Base-by-base conservation (phyloP, 2,888 invertebrate genomes). In the Leptopilina myrica region DNA sequence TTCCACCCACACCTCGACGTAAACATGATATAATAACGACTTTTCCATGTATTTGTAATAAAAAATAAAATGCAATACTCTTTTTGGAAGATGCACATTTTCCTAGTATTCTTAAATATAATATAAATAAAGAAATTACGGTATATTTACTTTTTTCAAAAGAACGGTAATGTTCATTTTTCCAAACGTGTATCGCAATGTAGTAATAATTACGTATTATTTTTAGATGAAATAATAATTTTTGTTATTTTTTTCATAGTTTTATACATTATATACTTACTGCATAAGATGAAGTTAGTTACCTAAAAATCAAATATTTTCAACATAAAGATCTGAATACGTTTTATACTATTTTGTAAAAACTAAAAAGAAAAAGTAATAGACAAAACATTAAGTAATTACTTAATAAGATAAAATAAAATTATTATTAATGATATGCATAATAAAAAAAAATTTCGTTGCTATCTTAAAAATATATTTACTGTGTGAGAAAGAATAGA, bases 271-370 rank as follows among this genome's bases (percentile, higher is more conserved):
- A 6, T 5, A 56, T 59, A 43, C 33, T 33, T 33, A 43, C 6
- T 43, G 43, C 6, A n/a, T n/a, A 15, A 59, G 59, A 5, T 20
- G 67, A 15, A n/a, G 43, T 46, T 12, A 67, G 67, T 20, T 49
- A 67, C 46, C 49, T 67, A 67, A 20, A 20, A 46, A 67, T 9
- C 43, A 43, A 7, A n/a, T 33, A 7, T 49, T 20, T n/a, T 4
- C 49, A 33, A 73, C 8, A 73, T 2, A 11, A 9, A 66, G 43
- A 53, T 53, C 33, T 73, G n/a, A 14, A 53, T 20, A 14, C 0
- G 49, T 73, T 73, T 73, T 73, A 14, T 73, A 49, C 53, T 26
- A 8, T 56, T 73, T 73, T 73, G 12, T 73, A 73, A 62, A 62
- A 62, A 20, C 62, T 62, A 20, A 20, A n/a, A 7, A 9, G 20